Evolutionary conservation across 2,797 vertebrate genomes (phyloP), one percentile per base, ranked within the genome.

Genomic region (Tenualosa ilisha): DNA sequence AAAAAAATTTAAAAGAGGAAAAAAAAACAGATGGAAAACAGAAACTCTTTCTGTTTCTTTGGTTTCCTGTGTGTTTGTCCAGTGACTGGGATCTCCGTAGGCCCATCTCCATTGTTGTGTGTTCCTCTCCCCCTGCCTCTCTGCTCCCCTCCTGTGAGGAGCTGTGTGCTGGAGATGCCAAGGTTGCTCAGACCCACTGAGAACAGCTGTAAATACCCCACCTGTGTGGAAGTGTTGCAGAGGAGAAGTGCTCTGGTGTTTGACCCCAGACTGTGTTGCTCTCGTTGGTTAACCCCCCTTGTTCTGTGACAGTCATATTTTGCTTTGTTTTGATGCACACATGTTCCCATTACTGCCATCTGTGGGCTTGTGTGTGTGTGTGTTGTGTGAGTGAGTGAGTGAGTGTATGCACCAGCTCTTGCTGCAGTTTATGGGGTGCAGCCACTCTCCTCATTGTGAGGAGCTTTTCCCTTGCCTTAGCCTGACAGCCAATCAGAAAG

Each of bases 391-490:
- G 79, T 86, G 86, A 83, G 81, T 86, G 63, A 43, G 65, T 83
- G 43, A 63, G 86, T 84, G 85, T 87, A 87, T 86, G 82, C 86
- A 87, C 90, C 92, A 91, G 89, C 93, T 92, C 65, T 72, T 92
- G 89, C 91, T 92, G 93, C 83, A 56, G 15, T 82, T 83, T 68
- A 97, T 96, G 95, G 96, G 95, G 94, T 96, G 96, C 95, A 93
- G 96, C 94, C 92, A 96, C 94, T 95, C 95, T 97, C 92, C 95
- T 96, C 98, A 96, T 96, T 97, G 95, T 94, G 91, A 95, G 93
- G 94, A 96, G 95, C 94, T 96, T 97, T 97, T 97, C 96, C 97
- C 97, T 97, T 96, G 96, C 96, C 93, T 97, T 97, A 88, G 89
- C 96, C 96, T 95, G 94, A 15, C 86, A 96, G 96, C 96, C 95